Base-by-base conservation (phyloP, 2,797 vertebrate species). In the Amniataba percoides region DNA sequence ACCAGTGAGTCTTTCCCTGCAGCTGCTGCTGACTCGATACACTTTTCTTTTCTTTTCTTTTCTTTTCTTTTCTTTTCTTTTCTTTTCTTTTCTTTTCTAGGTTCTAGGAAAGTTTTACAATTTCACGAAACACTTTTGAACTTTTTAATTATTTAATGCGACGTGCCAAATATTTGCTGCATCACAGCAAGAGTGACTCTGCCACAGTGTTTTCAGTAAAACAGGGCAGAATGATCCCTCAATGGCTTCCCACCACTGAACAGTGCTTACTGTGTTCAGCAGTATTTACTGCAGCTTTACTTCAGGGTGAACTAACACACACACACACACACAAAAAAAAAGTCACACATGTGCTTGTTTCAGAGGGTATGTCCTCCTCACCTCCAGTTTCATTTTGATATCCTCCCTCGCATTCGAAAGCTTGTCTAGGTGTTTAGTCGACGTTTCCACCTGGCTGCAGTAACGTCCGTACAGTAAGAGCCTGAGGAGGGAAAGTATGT, bases 391-490 rank as follows among this genome's bases (percentile, higher is more conserved):
- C 96, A 97, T 97, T 59, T 89, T 95, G 73, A 98, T 93, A 0
- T 97, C 97, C 65, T 97, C 97, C 52, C 90, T 94, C 11, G 45
- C 46, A 3, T 15, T 78, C 0, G 96, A 90, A 42, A 96, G 83
- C 21, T 92, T 94, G 82, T 99, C 97, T n/a, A 98, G 85, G 64
- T 95, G 95, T 87, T 97, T 97, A 1, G 95, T 94, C 0, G 97
- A 96, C 0, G 94, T 90, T 79, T 98, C 97, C 83, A 99, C 96
- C 86, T 98, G 97, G 81, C 97, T 98, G 56, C 97, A 99, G 89
- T 99, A 99, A 5, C 88, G 94, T 0, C 97, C 97, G 0, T 99
- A 99, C 25, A 96, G 80, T 9, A 99, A 91, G 64, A 99, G 94
- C 91, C 97, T 98, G 75, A 39, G 5, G 19, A 36, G 25, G 34